Evolutionary conservation across 2,113 vertebrate genomes (phyloP).

Genomic region (Cairina moschata): DNA sequence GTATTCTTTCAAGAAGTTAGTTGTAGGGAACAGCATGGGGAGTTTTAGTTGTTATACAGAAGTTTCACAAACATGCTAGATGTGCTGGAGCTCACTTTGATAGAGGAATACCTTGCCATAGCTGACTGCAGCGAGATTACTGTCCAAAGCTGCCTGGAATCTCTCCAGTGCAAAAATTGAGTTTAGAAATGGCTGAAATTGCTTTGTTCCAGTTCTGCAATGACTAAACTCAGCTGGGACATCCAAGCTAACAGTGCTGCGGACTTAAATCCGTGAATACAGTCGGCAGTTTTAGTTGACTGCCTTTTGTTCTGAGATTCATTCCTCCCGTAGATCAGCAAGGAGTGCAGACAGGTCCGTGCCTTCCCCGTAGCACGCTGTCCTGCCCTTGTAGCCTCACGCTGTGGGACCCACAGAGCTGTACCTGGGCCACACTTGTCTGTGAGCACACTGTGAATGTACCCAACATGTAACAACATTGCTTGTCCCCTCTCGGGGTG

Average conservation of each 20-base stretch:
- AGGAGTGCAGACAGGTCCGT: not conserved
- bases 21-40: not conserved
- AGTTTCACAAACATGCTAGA: not conserved
- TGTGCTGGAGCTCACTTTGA: not conserved
- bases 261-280: not conserved
- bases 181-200: conserved; percentile 17
- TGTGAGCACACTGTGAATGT: not conserved
- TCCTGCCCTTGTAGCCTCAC: not conserved
- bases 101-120: not conserved
- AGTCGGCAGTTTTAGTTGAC: not conserved
- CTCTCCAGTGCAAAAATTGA: not conserved
- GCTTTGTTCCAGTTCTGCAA: not conserved
- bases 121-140: not conserved
- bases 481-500: not conserved
- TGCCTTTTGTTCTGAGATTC: not conserved
- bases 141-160: not conserved
- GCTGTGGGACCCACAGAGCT: not conserved
- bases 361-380: not conserved
- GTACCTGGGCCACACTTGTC: not conserved
- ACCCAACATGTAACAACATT: not conserved
- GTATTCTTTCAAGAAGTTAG: not conserved
- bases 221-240: not conserved
- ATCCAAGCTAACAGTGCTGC: not conserved
- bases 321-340: not conserved
- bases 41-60: conserved; percentile 33